Conservation (phyloP, 2,797 vertebrate species). For the Eurystomus glaucurus region DNA sequence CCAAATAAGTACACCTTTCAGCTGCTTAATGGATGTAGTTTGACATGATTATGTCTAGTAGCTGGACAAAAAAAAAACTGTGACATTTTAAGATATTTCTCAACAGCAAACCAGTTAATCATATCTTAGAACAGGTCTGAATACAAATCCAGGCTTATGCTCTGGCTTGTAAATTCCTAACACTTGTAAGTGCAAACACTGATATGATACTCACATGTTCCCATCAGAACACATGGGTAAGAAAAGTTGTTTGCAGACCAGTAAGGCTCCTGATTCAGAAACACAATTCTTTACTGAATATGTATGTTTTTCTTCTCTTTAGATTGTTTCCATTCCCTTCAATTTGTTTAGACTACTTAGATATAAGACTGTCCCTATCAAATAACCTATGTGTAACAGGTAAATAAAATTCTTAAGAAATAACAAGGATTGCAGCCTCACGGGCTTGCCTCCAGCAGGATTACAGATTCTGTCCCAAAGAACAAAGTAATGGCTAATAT, state of each 20-base stretch:
- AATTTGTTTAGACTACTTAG: too few species aligned
- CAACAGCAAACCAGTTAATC: neutral
- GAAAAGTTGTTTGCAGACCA: neutral
- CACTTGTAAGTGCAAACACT: neutral
- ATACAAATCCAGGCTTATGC: neutral
- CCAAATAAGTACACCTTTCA: neutral
- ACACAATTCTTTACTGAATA: neutral
- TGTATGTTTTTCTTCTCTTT: neutral
- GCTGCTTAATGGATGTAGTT: neutral
- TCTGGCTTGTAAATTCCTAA: neutral
- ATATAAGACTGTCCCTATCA: neutral
- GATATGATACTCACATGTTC: neutral
- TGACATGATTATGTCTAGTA: neutral
- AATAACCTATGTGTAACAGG: neutral
- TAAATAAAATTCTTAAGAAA: neutral
- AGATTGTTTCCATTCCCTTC: neutral
- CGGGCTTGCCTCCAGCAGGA: neutral
- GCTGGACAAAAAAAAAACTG: neutral
- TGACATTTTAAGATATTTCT: neutral
- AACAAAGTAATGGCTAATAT: neutral
- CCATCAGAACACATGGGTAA: neutral
- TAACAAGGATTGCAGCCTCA: neutral
- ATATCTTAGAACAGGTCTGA: neutral
- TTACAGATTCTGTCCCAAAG: neutral
- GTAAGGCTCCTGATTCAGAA: neutral